Evolutionary conservation across 2,797 vertebrate species (phyloP), one percentile per base, ranked within the genome.

Genomic region (Numenius phaeopus): DNA sequence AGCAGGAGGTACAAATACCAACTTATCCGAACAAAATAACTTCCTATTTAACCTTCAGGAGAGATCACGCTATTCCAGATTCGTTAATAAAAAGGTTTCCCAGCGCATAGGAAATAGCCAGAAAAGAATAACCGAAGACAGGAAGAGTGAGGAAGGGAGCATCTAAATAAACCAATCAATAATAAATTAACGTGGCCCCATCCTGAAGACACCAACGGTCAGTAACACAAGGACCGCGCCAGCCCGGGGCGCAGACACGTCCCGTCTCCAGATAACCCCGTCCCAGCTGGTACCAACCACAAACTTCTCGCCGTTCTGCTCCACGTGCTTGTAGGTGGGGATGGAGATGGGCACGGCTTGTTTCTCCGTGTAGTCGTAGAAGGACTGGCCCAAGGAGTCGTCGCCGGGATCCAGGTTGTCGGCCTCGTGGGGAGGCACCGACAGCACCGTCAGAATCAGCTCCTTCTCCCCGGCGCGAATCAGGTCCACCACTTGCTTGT

Each of bases 401-500:
- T 99, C 99, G 5, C 98, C 98, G 0, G 99, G 99, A 82, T 99
- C 99, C 61, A 99, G 98, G 92, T 98, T 99, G 94, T 99, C 99
- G 0, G 99, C 99, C 98, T 99, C 99, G 50, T 99, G 99, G 10
- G 99, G 99, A 2, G 99, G 99, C 17, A 99, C 99, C 0, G 99
- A 99, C 83, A 99, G 95, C 96, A 99, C 99, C 0, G 99, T 99
- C 87, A 99, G 98, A 47, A 99, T 98, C 90, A 99, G 97, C 97
- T 99, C 99, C 97, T 98, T 98, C 98, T 99, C 99, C 1, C 99
- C 99, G 0, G 99, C 99, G 4, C 99, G 99, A 97, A 99, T 99
- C 98, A 99, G 99, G 89, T 99, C 99, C 97, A 99, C 99, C 98
- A 99, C 99, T 97, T 99, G 99, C 98, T 99, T 99, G 98, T 99